phyloP scores from a whole-genome alignment of 2,797 vertebrate genomes.

The Microchirus variegatus region DNA sequence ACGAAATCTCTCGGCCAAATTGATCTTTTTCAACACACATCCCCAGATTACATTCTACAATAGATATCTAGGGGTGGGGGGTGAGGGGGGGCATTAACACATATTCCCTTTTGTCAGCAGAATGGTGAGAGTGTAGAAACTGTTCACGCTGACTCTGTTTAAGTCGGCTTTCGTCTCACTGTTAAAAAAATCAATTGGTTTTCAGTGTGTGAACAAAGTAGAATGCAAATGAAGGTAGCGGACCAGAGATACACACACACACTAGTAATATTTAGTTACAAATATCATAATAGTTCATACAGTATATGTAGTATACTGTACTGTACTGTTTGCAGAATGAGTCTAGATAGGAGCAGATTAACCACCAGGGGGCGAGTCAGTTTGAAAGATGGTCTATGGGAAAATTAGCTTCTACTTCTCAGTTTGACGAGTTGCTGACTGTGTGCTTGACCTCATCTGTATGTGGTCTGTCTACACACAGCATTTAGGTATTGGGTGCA shows the following conservation, averaged over 20 bases:
- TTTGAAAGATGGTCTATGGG: too few species aligned
- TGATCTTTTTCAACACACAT: slow-evolving; percentile 62
- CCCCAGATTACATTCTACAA: slow-evolving; percentile 43
- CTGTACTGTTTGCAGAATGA: not conserved
- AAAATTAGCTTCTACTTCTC: too few species aligned
- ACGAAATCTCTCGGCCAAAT: slow-evolving; percentile 54
- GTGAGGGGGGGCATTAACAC: slow-evolving; percentile 22
- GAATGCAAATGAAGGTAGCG: not conserved
- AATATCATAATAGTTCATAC: not conserved
- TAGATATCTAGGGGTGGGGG: slow-evolving; percentile 34
- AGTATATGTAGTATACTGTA: not conserved
- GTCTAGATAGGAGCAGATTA: too few species aligned
- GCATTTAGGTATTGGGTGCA: too few species aligned
- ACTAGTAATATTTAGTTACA: not conserved
- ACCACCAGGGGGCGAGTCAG: too few species aligned
- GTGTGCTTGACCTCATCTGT: too few species aligned
- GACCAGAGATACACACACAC: not conserved
- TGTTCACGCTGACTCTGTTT: slow-evolving; percentile 29
- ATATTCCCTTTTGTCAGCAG: slow-evolving; percentile 53
- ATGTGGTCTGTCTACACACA: too few species aligned
- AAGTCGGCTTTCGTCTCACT: slow-evolving; percentile 27
- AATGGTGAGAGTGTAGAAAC: slow-evolving; percentile 18
- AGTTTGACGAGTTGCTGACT: too few species aligned
- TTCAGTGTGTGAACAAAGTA: slow-evolving; percentile 6
- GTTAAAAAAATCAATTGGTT: slow-evolving; percentile 18